Base-by-base conservation (phyloP, 2,113 vertebrate species). In the Laticauda laticaudata region DNA sequence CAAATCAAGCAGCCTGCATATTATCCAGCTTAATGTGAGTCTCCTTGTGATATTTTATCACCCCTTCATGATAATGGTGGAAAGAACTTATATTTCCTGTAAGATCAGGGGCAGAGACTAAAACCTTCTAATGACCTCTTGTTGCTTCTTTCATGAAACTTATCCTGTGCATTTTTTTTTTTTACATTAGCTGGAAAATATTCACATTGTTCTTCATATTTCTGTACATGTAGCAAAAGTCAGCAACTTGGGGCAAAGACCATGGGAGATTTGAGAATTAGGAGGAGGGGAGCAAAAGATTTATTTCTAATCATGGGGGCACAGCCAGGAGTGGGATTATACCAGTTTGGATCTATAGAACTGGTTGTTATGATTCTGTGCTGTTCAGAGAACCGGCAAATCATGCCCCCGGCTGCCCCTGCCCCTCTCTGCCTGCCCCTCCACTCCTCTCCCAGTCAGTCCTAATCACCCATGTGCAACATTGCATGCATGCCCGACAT, bases 1-100 rank as follows among this genome's bases (percentile, higher is more conserved):
- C 98, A 98, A 98, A 99, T 99, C 99, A 99, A 98, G 98, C 98
- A 97, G 98, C 97, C 98, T 97, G 98, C 98, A 98, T 99, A 99
- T 99, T 99, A 98, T 97, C 97, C 98, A 95, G 98, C 97, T 98
- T 99, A 98, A 98, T 98, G 98, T 97, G 98, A 98, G 97, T 97
- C 98, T 98, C 98, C 97, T 98, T 98, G 98, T 98, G 98, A 98
- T 98, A 98, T 98, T 99, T 99, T 98, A 99, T 98, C 97, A 97
- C 98, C 98, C 96, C 91, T 97, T 98, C 97, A 98, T 96, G 98
- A 97, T 96, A 97, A 96, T 91, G 93, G 97, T 98, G 98, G 98
- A 97, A 94, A 97, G 96, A 97, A 98, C 96, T 96, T 96, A 96
- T 95, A 98, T 98, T 97, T 98, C 98, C 96, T 97, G 96, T 97